These are phyloP conservation scores for Plagodis pulveraria DNA, from an alignment of 2,888 invertebrate species.

Conservation along the genomic window DNA sequence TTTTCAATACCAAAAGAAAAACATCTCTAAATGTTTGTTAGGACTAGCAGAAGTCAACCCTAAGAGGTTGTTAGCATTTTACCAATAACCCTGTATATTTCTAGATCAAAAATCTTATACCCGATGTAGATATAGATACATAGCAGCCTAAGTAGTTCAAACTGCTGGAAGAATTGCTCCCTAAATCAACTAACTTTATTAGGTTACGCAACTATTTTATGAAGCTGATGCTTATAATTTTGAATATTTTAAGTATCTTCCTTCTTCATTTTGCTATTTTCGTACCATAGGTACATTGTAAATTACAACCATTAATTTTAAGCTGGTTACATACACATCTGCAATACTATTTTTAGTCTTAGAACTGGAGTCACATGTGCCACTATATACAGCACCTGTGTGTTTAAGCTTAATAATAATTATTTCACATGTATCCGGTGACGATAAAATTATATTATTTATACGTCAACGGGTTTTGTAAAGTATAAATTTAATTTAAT, in stretches of 20 bases:
- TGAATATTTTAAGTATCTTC: not conserved
- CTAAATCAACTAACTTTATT: too few species aligned
- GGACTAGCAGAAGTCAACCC: too few species aligned
- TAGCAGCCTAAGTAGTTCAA: too few species aligned
- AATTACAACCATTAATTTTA: slow-evolving; percentile 52
- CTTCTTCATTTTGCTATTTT: slow-evolving; percentile 7
- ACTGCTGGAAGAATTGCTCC: too few species aligned
- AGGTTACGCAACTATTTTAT: too few species aligned
- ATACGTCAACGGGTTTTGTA: slow-evolving; percentile 52
- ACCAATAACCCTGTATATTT: too few species aligned
- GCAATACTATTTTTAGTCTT: slow-evolving; percentile 61
- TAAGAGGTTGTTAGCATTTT: too few species aligned
- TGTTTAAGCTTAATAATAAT: slow-evolving; percentile 8
- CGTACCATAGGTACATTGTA: slow-evolving; percentile 9
- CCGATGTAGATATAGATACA: too few species aligned
- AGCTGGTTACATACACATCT: slow-evolving; percentile 58
- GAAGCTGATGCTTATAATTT: too few species aligned
- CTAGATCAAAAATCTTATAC: too few species aligned
- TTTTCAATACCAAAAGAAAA: too few species aligned
- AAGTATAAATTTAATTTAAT: not conserved
- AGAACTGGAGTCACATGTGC: slow-evolving; percentile 40
- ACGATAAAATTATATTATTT: slow-evolving; percentile 35
- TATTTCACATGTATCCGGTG: slow-evolving; percentile 6
- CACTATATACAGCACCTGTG: slow-evolving; percentile 15
- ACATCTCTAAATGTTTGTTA: too few species aligned